Base-by-base conservation (phyloP, 2,113 vertebrate species). In the Gadus chalcogrammus region DNA sequence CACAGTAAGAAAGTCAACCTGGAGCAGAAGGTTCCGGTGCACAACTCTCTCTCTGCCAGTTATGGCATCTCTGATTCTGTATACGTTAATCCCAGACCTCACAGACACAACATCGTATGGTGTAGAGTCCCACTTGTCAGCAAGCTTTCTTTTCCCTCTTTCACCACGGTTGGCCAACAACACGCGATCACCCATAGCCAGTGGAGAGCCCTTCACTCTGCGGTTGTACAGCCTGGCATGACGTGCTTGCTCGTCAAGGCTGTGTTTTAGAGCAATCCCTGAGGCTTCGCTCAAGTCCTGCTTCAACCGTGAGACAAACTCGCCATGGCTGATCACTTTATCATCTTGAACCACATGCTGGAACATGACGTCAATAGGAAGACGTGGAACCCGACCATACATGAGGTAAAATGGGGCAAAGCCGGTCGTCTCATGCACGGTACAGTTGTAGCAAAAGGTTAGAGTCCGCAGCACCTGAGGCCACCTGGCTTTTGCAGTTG, bases 331-430 rank as follows among this genome's bases (percentile, higher is more conserved):
- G 66, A 77, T 55, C 1, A 77, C 52, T 24, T 24, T 24, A 2
- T 24, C 22, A 24, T 24, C 22, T 24, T 24, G 22, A 24, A 24
- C 22, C 22, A 52, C 62, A 27, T 78, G 63, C 64, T 74, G 71
- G 56, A 78, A 78, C 59, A 79, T 71, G 53, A 71, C 61, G 48
- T 79, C 53, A 31, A 71, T 65, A 0, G 65, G 61, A 4, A 79
- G 61, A 28, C 35, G 66, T 11, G 65, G 72, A 6, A 69, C 60
- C 9, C 62, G 16, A 5, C 76, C 76, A 20, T 73, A 78, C 70
- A 69, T 69, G 1, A 72, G 48, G n/a, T 18, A 77, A 35, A 72
- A 77, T 3, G 66, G 66, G 3, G 61, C 66, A 16, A 68, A 74
- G 48, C 66, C 66, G 0, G 61, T 64, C 0, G 48, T 74, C 53